These are phyloP conservation scores for Scaptomyza reducta DNA, from an alignment of 2,888 invertebrate species.

Conservation along the genomic window DNA sequence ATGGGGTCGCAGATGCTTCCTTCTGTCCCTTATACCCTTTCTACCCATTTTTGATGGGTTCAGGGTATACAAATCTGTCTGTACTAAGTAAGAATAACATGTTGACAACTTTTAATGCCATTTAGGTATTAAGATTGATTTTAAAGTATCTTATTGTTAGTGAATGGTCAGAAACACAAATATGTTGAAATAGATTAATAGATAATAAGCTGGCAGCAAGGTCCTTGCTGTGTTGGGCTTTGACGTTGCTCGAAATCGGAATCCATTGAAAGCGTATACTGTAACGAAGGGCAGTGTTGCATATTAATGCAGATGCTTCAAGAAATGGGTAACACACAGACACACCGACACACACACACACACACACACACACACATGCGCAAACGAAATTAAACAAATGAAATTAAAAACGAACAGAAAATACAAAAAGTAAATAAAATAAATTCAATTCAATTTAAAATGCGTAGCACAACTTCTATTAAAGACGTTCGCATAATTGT, in stretches of 20 bases:
- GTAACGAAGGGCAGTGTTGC: conserved; percentile 18
- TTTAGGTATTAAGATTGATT: not conserved
- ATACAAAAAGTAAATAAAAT: conserved; percentile 22
- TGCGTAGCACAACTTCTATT: conserved; percentile 70
- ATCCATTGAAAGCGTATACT: conserved; percentile 2
- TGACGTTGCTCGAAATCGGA: not conserved
- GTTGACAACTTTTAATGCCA: not conserved
- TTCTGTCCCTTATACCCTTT: too few species aligned
- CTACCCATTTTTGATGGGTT: too few species aligned
- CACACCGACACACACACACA: not conserved
- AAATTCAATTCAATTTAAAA: conserved; percentile 46
- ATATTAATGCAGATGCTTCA: conserved; percentile 35
- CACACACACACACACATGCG: not conserved
- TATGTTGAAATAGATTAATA: not conserved
- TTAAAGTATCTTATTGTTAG: not conserved
- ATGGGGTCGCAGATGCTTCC: too few species aligned
- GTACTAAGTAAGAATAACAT: too few species aligned
- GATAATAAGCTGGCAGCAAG: not conserved
- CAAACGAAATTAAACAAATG: conserved; percentile 44
- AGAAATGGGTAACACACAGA: not conserved
- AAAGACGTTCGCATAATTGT: conserved; percentile 73
- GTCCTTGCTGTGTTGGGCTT: not conserved
- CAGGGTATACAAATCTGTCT: too few species aligned
- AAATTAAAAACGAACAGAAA: conserved; percentile 36
- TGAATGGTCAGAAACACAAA: not conserved